Base-by-base conservation (phyloP, 2,797 vertebrate genomes). In the Alfaro cultratus region DNA sequence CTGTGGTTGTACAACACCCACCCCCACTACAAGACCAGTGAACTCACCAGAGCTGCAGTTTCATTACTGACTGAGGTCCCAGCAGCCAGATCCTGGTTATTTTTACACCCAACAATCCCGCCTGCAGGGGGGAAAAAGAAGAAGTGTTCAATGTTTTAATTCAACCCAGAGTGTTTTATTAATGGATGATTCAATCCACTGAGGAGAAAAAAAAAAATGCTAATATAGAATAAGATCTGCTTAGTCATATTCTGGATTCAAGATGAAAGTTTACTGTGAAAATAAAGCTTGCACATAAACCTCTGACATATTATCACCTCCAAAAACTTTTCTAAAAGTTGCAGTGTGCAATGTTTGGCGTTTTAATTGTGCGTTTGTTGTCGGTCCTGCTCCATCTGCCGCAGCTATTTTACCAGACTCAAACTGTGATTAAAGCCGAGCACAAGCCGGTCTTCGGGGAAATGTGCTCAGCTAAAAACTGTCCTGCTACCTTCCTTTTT, bases 71-170 rank as follows among this genome's bases (percentile, higher is more conserved):
- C 53, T 36, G 21, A 57, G 64, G 36, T 9, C 23, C 39, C 70
- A 73, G 41, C 15, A 15, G 55, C 47, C n/a, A 47, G 68, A 64
- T 73, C 72, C 73, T 39, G 77, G 81, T 77, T 72, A 78, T 60
- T 43, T 45, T 84, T 81, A 80, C 81, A 80, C 46, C 73, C 15
- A 41, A 34, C 57, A 49, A 72, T 43, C 60, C 41, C n/a, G 79
- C 75, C 81, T 73, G 73, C 36, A 76, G 45, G 47, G 6, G 12
- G 47, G 47, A 1, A 49, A 67, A 13, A 49, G 39, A 80, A 64
- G 10, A 60, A 81, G 46, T 2, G 43, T 67, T 18, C 18, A 62
- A 31, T 43, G 9, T 29, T 76, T 78, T 11, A 34, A 68, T 79
- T 79, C 67, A 23, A 67, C 72, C 74, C 76, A 73, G 68, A n/a